phyloP scores from a whole-genome alignment of 1,140 invertebrate species.

The Zaprionus inermis region DNA sequence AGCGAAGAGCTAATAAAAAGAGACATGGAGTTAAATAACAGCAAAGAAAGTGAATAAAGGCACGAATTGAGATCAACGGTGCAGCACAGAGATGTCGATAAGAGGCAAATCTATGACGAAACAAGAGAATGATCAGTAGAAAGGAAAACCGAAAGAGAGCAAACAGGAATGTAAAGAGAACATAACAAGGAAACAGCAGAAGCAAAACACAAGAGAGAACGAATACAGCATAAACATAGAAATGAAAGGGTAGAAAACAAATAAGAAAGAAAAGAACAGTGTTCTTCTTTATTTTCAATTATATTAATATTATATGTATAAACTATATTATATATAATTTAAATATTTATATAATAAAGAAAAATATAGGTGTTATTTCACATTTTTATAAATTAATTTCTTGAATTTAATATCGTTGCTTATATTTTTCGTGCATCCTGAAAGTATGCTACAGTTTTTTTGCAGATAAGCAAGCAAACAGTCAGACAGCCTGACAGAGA shows the following conservation, averaged over 20 bases:
- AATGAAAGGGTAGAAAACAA: no score
- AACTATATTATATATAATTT: background rate
- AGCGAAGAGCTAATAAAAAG: no score
- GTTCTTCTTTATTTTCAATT: no score
- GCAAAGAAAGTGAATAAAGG: background rate
- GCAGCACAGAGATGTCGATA: background rate
- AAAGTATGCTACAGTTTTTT: background rate
- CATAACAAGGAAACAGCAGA: background rate
- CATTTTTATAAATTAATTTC: no score
- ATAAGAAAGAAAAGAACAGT: no score
- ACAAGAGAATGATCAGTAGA: background rate
- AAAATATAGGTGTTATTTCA: background rate
- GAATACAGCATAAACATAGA: no score
- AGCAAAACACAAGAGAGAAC: background rate
- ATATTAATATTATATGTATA: no score
- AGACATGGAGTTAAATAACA: no score
- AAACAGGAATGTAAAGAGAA: background rate
- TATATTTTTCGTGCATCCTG: background rate
- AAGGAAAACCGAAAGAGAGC: background rate
- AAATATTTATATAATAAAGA: background rate
- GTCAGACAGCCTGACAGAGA: background rate
- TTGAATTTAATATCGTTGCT: no score
- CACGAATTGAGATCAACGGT: no score
- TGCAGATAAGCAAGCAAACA: background rate
- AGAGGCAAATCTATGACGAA: no score